Conservation (phyloP, 2,888 invertebrate species). For the Caenorhabditis sp. region DNA sequence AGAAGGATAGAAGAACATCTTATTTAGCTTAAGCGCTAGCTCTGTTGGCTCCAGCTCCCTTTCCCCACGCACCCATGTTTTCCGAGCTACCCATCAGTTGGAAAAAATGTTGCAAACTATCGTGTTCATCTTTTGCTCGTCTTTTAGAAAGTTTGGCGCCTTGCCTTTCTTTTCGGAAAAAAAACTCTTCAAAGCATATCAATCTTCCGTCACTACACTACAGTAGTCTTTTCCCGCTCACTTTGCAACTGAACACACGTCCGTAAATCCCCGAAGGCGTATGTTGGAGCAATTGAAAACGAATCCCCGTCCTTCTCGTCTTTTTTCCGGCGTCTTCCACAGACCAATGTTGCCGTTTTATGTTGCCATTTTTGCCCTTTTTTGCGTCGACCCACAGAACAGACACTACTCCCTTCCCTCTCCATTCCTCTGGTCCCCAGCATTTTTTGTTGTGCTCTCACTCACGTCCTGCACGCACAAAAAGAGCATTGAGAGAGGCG, state of each 20-base stretch:
- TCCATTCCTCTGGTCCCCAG: slow-evolving; percentile 18
- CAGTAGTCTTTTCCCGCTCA: slow-evolving; percentile 27
- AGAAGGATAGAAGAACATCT: slow-evolving; percentile 1
- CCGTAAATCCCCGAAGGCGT: slow-evolving; percentile 45
- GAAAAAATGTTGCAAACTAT: slow-evolving; percentile 16
- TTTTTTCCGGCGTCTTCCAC: not conserved
- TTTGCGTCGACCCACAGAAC: slow-evolving; percentile 8
- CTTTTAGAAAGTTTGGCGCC: not conserved
- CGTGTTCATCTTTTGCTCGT: slow-evolving; percentile 5
- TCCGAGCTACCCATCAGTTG: slow-evolving; percentile 7
- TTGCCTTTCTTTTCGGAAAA: not conserved
- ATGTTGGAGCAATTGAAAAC: slow-evolving; percentile 56
- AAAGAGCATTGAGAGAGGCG: slow-evolving; percentile 35
- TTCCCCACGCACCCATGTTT: not conserved
- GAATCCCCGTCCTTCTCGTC: slow-evolving; percentile 22
- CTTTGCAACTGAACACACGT: not conserved
- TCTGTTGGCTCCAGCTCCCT: not conserved
- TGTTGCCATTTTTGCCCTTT: slow-evolving; percentile 61
- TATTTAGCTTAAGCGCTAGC: not conserved
- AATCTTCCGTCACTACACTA: slow-evolving; percentile 46
- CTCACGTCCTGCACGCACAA: slow-evolving; percentile 26
- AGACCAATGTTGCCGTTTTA: slow-evolving; percentile 4
- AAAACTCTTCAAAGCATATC: slow-evolving; percentile 23
- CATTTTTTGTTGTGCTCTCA: slow-evolving; percentile 31
- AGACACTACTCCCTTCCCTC: slow-evolving; percentile 27